Percentiles rank a stretch among this genome's conserved stretches.
Conservation (phyloP, 2,113 vertebrate genomes). For the Oreocharis arfaki region DNA sequence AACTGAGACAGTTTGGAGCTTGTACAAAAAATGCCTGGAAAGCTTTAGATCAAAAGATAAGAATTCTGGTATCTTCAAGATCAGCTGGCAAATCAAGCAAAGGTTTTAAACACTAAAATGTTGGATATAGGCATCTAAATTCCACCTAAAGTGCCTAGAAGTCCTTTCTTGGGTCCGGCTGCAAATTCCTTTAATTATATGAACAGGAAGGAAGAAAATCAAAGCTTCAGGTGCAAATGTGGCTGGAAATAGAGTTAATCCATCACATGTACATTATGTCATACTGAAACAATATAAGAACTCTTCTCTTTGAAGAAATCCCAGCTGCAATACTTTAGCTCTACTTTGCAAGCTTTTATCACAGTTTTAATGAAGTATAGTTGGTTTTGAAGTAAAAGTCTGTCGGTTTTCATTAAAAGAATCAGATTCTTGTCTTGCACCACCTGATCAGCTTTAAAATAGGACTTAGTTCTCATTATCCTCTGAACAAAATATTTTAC, state of each 20-base stretch:
- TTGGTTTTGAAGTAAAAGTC: slow-evolving; percentile 64
- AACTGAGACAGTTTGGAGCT: not conserved
- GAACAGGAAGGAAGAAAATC: slow-evolving; percentile 47
- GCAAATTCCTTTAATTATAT: not conserved
- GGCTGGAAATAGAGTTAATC: slow-evolving; percentile 53
- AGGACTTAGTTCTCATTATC: slow-evolving; percentile 54
- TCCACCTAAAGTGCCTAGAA: not conserved
- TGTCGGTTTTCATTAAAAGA: slow-evolving; percentile 62
- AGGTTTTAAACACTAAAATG: not conserved
- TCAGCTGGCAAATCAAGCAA: not conserved
- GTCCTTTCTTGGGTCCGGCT: not conserved
- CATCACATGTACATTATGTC: slow-evolving; percentile 46
- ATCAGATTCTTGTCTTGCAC: slow-evolving; percentile 48
- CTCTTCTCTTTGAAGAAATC: slow-evolving; percentile 45
- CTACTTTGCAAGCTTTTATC: slow-evolving; percentile 52
- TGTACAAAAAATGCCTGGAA: not conserved
- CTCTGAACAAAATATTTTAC: slow-evolving; percentile 51
- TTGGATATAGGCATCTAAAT: not conserved
- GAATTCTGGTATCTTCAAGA: not conserved
- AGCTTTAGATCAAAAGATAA: not conserved
- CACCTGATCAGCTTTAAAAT: slow-evolving; percentile 37
- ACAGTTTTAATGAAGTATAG: slow-evolving; percentile 65
- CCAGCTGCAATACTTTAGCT: slow-evolving; percentile 54
- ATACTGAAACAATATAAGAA: slow-evolving; percentile 57
- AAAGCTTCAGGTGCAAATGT: slow-evolving; percentile 45